Evolutionary conservation across 2,888 invertebrate genomes (phyloP), one percentile per base, ranked within the genome.

Genomic region (Eristalis pertinax): DNA sequence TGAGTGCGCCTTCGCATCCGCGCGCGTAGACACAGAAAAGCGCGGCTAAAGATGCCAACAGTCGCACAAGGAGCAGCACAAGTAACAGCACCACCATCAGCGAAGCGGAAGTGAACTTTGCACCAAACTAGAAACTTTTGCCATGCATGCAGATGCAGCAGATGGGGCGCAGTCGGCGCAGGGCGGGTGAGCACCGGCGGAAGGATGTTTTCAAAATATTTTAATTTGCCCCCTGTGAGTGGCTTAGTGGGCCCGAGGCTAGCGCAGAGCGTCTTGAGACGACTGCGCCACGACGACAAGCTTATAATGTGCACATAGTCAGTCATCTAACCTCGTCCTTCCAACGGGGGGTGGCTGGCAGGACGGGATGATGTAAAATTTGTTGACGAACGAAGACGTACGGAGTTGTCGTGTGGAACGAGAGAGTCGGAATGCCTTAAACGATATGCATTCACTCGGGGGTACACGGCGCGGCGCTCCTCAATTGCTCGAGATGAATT

Each of bases 181-280:
- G 13, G 35, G n/a, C n/a, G 41, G 72, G 38, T 29, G 70, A 50
- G 8, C 43, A 13, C 26, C 60, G 67, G 65, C 68, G 68, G 81
- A 78, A 88, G 81, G 88, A 88, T 88, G 80, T 88, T 88, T 88
- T 88, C 84, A 84, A 88, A 88, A 88, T 88, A 88, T 88, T 88
- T 88, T 88, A 88, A 84, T 88, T 88, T 88, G 80, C 77, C 84
- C 88, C 87, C 72, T 50, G 87, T 68, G 84, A 87, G 72, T 76
- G 50, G 75, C 87, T 80, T 84, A 67, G 60, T 68, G 83, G 81
- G 75, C 70, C 83, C 67, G 84, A 50, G 60, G 19, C 62, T 69
- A 68, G 65, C 76, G 41, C 26, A 76, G 32, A 64, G 41, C 64
- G 80, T 80, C 84, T 76, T 84, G 84, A 87, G 76, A 84, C 68